Conservation (phyloP, 1,140 invertebrate species). For the Melanaphis sacchari region DNA sequence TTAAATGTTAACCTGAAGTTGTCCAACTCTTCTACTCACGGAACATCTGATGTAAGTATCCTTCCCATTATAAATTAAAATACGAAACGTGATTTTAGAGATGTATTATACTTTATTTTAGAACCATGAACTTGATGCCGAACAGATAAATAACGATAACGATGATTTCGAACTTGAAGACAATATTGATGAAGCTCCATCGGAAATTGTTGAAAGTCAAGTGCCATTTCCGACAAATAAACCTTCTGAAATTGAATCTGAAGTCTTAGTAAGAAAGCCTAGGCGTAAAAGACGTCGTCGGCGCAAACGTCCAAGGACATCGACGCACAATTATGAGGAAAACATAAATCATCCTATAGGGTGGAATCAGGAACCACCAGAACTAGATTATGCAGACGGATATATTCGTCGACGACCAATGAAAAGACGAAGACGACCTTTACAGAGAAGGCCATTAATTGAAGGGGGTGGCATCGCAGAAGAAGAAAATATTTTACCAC, state of each 20-base stretch:
- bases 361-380: conserved; percentile 59
- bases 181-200: conserved; percentile 51
- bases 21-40: not conserved
- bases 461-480: conserved; percentile 35
- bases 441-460: conserved; percentile 51
- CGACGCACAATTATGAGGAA: conserved; percentile 54
- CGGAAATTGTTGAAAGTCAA: conserved; percentile 51
- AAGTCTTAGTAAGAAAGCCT: conserved; percentile 45
- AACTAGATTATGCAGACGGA: conserved; percentile 61
- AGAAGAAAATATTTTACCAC: conserved; percentile 46
- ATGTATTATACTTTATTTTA: not conserved
- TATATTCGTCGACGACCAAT: conserved; percentile 63
- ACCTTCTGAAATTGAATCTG: conserved; percentile 45
- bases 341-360: conserved; percentile 1
- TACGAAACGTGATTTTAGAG: not conserved
- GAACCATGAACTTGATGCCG: not conserved
- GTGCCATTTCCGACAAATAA: conserved; percentile 38
- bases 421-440: conserved; percentile 64
- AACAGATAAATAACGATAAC: conserved; percentile 35
- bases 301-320: conserved; percentile 60
- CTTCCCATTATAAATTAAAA: not conserved
- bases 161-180: conserved; percentile 56
- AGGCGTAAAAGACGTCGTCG: conserved; percentile 59
- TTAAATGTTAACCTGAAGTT: not conserved
- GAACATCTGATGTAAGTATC: not conserved